These are phyloP conservation scores for Eupleurogrammus muticus DNA, from an alignment of 2,797 vertebrate genomes.

Conservation along the genomic window DNA sequence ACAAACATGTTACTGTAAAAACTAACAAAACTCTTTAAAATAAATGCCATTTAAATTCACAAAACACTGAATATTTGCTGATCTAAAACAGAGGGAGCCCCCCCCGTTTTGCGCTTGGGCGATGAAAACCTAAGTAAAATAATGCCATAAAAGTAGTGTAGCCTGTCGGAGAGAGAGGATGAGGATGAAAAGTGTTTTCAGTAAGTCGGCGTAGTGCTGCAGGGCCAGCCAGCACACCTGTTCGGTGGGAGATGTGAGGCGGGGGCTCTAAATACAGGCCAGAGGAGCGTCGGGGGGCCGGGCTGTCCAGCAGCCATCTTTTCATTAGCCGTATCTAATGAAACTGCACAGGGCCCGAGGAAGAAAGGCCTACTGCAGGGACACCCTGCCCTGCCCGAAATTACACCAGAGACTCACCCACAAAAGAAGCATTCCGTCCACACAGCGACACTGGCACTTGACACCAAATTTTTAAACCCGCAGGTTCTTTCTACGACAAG, in stretches of 20 bases:
- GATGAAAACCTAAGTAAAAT: conserved; percentile 6
- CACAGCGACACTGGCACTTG: conserved; percentile 84
- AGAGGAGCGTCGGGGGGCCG: conserved; percentile 71
- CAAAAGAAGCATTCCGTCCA: conserved; percentile 85
- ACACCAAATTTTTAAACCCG: conserved; percentile 79
- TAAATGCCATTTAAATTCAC: background rate
- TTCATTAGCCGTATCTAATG: conserved; percentile 89
- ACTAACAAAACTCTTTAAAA: background rate
- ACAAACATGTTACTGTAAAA: background rate
- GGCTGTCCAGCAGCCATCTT: conserved; percentile 81
- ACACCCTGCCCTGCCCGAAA: conserved; percentile 84
- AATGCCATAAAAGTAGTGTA: background rate
- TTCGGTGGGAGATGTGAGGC: conserved; percentile 71
- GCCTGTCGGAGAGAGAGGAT: conserved; percentile 12
- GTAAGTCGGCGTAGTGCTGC: conserved; percentile 22
- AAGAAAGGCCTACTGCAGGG: conserved; percentile 84
- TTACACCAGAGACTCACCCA: conserved; percentile 81
- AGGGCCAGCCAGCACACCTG: conserved; percentile 75
- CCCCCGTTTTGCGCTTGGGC: conserved; percentile 11
- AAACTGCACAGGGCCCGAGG: conserved; percentile 81
- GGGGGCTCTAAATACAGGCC: conserved; percentile 82
- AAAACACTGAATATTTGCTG: background rate
- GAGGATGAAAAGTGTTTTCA: conserved; percentile 40
- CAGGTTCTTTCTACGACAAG: conserved; percentile 70
- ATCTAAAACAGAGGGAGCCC: background rate